phyloP scores from a whole-genome alignment of 2,113 vertebrate genomes.

The Regulus satrapa region DNA sequence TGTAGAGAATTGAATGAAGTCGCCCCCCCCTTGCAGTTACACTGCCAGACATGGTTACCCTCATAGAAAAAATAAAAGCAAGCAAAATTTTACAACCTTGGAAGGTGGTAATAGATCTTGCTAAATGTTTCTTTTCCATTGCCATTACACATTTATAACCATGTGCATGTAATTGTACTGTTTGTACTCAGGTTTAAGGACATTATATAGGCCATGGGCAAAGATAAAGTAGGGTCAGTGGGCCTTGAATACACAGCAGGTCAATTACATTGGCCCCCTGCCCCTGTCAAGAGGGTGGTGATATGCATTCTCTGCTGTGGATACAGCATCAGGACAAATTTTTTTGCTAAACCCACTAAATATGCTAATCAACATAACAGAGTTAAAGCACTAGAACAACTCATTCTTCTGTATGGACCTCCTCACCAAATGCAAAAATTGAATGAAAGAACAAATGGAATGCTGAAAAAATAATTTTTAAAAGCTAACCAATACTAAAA shows the following conservation, averaged over 20 bases:
- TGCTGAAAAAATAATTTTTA: background rate
- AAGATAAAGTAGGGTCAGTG: background rate
- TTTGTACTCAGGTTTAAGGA: background rate
- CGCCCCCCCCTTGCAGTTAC: background rate
- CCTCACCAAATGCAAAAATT: background rate
- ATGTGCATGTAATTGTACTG: background rate
- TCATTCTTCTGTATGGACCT: background rate
- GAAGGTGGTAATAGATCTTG: background rate
- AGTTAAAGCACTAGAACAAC: background rate
- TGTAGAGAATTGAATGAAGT: background rate
- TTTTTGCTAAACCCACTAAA: background rate
- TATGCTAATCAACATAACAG: background rate
- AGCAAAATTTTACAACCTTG: background rate
- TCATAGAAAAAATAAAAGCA: background rate
- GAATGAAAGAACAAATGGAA: background rate
- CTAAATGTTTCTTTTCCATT: background rate
- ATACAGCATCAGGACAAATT: background rate
- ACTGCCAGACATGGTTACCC: background rate
- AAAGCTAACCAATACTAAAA: background rate
- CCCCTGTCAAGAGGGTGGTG: background rate
- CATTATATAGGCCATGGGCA: background rate
- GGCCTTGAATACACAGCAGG: background rate
- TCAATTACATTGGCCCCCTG: background rate
- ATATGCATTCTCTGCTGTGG: background rate
- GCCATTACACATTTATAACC: background rate